A percentile compares a stretch with the other conserved stretches of the same genome.
These are phyloP conservation scores for Noturus placidus DNA, from an alignment of 2,113 vertebrate species.

Conservation along the genomic window DNA sequence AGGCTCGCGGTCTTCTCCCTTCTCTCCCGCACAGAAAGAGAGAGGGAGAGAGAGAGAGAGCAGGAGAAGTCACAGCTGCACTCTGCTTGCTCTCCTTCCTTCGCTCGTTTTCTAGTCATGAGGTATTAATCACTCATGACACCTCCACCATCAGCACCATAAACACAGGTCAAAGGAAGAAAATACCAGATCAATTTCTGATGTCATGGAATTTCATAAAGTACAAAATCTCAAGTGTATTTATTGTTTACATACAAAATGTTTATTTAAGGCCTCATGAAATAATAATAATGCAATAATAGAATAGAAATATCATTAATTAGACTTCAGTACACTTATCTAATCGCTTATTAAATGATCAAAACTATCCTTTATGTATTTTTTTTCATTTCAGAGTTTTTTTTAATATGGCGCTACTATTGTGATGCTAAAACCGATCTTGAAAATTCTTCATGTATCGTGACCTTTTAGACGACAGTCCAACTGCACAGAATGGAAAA, in stretches of 20 bases:
- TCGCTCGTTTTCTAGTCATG: not conserved
- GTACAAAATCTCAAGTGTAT: not conserved
- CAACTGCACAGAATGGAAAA: not conserved
- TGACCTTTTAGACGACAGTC: not conserved
- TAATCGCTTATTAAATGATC: not conserved
- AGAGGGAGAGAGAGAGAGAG: not conserved
- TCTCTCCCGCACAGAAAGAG: conserved; percentile 49
- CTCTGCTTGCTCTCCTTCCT: not conserved
- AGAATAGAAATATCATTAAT: not conserved
- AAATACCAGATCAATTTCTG: not conserved
- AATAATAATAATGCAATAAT: not conserved
- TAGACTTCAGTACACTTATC: not conserved
- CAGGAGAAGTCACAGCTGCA: conserved; percentile 39
- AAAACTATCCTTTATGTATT: not conserved
- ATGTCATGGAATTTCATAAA: not conserved
- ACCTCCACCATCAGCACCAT: not conserved
- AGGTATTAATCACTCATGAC: not conserved
- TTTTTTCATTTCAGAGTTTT: no score
- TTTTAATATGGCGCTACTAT: not conserved
- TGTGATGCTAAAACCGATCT: not conserved
- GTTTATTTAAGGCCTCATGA: not conserved
- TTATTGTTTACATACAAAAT: not conserved
- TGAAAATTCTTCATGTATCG: not conserved
- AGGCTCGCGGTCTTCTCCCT: conserved; percentile 15
- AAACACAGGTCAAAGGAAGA: not conserved